phyloP scores from a whole-genome alignment of 2,797 vertebrate genomes.

The Neoniphon sammara region DNA sequence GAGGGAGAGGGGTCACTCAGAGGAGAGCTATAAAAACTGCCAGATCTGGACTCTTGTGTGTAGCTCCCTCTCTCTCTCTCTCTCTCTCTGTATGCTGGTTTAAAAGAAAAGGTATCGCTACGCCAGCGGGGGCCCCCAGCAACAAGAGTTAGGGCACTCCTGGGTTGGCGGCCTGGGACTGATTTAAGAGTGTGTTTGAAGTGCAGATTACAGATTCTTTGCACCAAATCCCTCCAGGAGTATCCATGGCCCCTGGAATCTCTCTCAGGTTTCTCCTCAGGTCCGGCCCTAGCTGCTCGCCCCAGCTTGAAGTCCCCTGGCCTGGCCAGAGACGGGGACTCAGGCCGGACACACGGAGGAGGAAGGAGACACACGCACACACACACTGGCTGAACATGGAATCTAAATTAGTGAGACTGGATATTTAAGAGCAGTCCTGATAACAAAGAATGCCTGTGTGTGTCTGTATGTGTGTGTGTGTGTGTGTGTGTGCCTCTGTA shows the following conservation, averaged over 20 bases:
- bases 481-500: not conserved
- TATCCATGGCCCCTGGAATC: constrained; percentile 88
- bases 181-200: constrained; percentile 89
- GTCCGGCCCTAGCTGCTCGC: constrained; percentile 67
- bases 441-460: constrained; percentile 14
- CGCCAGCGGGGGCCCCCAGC: constrained; percentile 80
- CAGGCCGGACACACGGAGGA: constrained; percentile 29
- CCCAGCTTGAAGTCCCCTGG: constrained; percentile 76
- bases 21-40: constrained; percentile 81
- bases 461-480: not conserved
- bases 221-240: constrained; percentile 89
- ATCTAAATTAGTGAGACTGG: constrained; percentile 4
- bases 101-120: constrained; percentile 81
- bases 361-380: constrained; percentile 19
- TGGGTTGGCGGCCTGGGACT: constrained; percentile 86
- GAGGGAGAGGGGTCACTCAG: constrained; percentile 75
- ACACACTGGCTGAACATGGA: constrained; percentile 7
- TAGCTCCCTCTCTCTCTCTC: constrained; percentile 31
- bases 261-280: constrained; percentile 85
- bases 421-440: not conserved
- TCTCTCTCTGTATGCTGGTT: constrained; percentile 55
- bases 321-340: constrained; percentile 61
- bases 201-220: constrained; percentile 89
- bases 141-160: constrained; percentile 85
- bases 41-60: constrained; percentile 71